Evolutionary conservation across 2,797 vertebrate genomes (phyloP), one percentile per base, ranked within the genome.

Genomic region (Sebastes melanostomus): DNA sequence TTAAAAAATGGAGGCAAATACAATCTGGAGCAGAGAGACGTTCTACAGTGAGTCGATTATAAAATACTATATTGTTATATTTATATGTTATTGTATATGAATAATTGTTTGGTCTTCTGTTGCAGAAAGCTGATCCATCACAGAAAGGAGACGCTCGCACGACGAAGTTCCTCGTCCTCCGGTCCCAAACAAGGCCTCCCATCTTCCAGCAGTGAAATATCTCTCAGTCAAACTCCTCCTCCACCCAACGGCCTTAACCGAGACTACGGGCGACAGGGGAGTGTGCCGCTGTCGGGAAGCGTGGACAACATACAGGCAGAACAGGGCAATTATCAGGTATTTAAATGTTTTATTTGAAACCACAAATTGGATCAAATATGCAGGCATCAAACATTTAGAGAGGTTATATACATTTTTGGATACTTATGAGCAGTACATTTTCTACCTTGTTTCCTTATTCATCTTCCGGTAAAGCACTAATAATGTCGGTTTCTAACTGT

Each of bases 1-100:
- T 97, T 99, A 96, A 97, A 97, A 72, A 98, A 98, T 1, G 97
- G 96, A 18, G 98, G 98, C 50, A 99, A 98, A 94, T 99, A 99
- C 94, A 99, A 99, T 90, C 94, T 99, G 90, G 98, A 99, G 75
- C 98, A 99, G 93, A 96, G 98, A 14, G 98, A 99, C 60, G 97
- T 99, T 67, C 95, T 99, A 9, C 98, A 99, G 98, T 99, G 91
- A 97, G 98, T 97, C 1, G 20, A 2, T 16, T 27, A 12, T 8
- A 27, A 42, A 5, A 25, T 25, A 3, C 14, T 4, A 22, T n/a
- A 58, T 6, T 22, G 52, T 32, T 32, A 32, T 32, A 32, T 32
- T 32, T 32, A 32, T 32, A 8, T 20, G 27, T 34, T 22, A 36
- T 9, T 56, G 13, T 22, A 1, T 54, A 1, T 22, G 27, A 79